phyloP scores from a whole-genome alignment of 2,113 vertebrate species.

The Pagrus major region DNA sequence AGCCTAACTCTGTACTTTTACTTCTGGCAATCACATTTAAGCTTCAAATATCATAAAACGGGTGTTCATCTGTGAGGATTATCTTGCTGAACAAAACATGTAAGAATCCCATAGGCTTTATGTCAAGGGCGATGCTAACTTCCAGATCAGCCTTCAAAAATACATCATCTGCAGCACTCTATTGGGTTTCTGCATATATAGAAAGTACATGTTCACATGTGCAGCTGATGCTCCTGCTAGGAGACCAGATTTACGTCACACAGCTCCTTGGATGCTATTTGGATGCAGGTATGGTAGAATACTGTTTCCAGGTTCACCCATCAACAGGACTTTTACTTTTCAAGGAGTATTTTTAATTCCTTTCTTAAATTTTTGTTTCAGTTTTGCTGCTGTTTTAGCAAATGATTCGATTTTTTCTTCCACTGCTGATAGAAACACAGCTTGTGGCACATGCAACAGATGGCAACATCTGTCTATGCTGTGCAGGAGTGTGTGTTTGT shows the following conservation, averaged over 20 bases:
- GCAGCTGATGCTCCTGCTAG: background rate
- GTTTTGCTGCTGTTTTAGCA: background rate
- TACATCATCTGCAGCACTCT: too few species aligned
- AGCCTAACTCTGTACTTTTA: too few species aligned
- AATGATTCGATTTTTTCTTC: background rate
- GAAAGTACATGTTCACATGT: background rate
- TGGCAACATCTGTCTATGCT: constrained; percentile 36
- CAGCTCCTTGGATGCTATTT: background rate
- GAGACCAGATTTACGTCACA: background rate
- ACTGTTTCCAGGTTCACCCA: too few species aligned
- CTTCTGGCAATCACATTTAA: too few species aligned
- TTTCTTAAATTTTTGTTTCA: background rate
- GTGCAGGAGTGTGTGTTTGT: too few species aligned
- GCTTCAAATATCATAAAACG: too few species aligned
- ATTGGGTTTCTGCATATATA: background rate
- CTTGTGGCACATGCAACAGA: constrained; percentile 30
- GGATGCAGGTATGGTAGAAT: background rate
- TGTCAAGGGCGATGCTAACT: too few species aligned
- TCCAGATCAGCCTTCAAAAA: too few species aligned
- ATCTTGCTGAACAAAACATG: too few species aligned
- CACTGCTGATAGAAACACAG: background rate
- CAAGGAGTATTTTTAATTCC: background rate
- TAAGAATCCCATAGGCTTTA: too few species aligned
- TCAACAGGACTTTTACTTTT: too few species aligned
- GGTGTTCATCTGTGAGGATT: too few species aligned